A percentile compares a stretch with the other conserved stretches of the same genome.
These are phyloP conservation scores for Platycheirus rosarum DNA, from an alignment of 2,888 invertebrate species.

Conservation along the genomic window DNA sequence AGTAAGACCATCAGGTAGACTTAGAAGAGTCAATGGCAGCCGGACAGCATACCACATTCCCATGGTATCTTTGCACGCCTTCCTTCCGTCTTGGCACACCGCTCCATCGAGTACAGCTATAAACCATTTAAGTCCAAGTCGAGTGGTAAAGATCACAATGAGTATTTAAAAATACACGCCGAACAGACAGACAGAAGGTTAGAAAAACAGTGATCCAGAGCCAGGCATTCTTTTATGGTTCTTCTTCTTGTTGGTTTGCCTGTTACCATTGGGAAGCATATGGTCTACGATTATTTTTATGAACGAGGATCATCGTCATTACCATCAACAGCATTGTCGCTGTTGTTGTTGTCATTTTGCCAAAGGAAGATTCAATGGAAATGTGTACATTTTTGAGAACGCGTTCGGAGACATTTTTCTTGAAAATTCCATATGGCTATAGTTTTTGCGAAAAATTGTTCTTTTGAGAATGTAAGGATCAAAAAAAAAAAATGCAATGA, in stretches of 20 bases:
- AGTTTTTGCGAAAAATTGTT: constrained; percentile 18
- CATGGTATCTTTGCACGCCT: constrained; percentile 35
- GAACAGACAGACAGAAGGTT: constrained; percentile 21
- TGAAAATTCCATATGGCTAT: constrained; percentile 66
- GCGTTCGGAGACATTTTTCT: constrained; percentile 67
- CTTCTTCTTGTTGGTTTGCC: constrained; percentile 1
- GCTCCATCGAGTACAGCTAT: constrained; percentile 28
- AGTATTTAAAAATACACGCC: constrained; percentile 41
- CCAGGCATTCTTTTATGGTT: too few relatives aligned
- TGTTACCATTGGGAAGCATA: constrained; percentile 60
- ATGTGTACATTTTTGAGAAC: constrained; percentile 41
- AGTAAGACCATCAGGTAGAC: constrained; percentile 70
- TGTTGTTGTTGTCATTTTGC: constrained; percentile 21
- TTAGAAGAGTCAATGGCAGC: constrained; percentile 72
- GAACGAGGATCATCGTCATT: constrained; percentile 59
- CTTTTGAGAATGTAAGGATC: constrained; percentile 2
- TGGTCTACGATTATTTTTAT: constrained; percentile 66
- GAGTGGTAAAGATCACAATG: constrained; percentile 70
- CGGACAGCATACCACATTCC: constrained; percentile 72
- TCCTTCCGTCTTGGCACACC: background rate
- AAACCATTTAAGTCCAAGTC: constrained; percentile 37
- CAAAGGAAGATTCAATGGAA: constrained; percentile 53
- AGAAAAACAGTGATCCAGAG: constrained; percentile 30
- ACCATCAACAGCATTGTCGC: constrained; percentile 28
- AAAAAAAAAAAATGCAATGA: constrained; percentile 26